Conservation (phyloP, 2,113 vertebrate genomes). For the Hystrix cristata region DNA sequence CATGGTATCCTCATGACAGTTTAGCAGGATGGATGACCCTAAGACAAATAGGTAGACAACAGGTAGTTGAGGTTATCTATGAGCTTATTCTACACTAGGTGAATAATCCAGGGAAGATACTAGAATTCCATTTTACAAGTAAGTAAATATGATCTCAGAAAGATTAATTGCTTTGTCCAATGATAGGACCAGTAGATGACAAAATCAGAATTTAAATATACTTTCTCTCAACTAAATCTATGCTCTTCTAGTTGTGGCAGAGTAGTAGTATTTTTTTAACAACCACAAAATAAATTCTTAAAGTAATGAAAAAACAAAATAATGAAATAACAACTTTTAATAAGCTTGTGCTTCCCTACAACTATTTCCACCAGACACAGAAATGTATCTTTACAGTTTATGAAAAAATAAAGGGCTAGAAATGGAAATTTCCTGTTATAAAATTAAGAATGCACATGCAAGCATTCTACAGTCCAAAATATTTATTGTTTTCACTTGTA, state of each 20-base stretch:
- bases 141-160: not conserved
- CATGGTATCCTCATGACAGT: not conserved
- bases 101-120: not conserved
- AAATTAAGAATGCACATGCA: not conserved
- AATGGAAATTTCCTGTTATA: not conserved
- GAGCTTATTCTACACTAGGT: not conserved
- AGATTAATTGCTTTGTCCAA: not conserved
- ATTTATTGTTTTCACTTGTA: not conserved
- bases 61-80: not conserved
- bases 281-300: conserved; percentile 29
- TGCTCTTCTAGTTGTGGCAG: not conserved
- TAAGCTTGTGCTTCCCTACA: not conserved
- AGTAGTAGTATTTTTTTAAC: not conserved
- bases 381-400: not conserved
- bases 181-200: not conserved
- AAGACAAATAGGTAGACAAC: not conserved
- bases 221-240: conserved; percentile 14
- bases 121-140: not conserved
- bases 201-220: conserved; percentile 1
- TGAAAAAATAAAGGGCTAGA: not conserved
- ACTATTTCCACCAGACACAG: not conserved
- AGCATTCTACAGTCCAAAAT: not conserved
- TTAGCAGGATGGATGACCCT: not conserved
- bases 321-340: conserved; percentile 14
- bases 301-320: not conserved